Conservation (phyloP, 2,797 vertebrate species). For the Leptodactylus fallax region DNA sequence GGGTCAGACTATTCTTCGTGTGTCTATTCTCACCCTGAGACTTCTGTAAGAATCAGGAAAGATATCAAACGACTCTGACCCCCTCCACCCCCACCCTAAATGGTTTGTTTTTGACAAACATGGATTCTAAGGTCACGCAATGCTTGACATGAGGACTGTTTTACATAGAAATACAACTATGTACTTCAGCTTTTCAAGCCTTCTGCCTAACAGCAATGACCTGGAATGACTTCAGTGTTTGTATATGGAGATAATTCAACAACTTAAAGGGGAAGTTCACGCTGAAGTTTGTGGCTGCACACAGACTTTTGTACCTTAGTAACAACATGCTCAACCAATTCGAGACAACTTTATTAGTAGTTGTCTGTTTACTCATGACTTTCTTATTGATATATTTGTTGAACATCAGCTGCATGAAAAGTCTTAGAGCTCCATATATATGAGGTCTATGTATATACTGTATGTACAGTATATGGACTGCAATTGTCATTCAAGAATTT, state of each 20-base stretch:
- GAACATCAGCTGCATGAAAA: too few relatives aligned
- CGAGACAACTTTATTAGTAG: not conserved
- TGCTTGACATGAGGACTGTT: not conserved
- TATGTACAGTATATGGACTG: too few relatives aligned
- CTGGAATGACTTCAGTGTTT: not conserved
- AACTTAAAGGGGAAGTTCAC: not conserved
- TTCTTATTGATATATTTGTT: too few relatives aligned
- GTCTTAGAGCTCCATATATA: too few relatives aligned
- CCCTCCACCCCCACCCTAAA: not conserved
- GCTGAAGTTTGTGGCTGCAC: not conserved
- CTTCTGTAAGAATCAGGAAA: too few relatives aligned
- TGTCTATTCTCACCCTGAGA: too few relatives aligned
- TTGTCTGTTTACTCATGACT: not conserved
- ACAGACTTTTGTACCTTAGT: not conserved
- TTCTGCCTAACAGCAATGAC: not conserved
- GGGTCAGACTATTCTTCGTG: too few relatives aligned
- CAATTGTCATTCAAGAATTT: too few relatives aligned
- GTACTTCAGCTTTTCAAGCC: not conserved
- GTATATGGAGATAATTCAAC: not conserved
- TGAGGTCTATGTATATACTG: too few relatives aligned
- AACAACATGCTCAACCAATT: not conserved
- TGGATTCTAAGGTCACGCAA: not conserved
- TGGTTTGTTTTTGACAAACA: not conserved
- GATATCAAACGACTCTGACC: not conserved
- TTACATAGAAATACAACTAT: not conserved